Evolutionary conservation across 2,113 vertebrate species (phyloP), one percentile per base, ranked within the genome.

Genomic region (Pipra filicauda): DNA sequence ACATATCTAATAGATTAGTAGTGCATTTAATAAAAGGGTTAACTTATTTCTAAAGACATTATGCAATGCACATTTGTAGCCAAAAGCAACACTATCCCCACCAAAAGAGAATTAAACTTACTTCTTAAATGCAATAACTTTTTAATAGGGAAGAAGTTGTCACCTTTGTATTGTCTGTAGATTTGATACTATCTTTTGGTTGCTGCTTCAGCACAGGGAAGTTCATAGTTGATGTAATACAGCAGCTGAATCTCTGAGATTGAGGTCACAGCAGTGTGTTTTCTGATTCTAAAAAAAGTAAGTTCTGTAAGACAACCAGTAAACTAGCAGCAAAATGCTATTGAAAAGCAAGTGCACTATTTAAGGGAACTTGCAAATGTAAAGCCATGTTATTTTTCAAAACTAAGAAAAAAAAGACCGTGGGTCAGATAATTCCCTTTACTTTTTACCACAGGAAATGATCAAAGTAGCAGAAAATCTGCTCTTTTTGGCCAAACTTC

Each of bases 381-480:
- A 97, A 96, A 94, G 76, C 74, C 62, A 43, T 93, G 94, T 92
- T 96, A 96, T 92, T 96, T 96, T 96, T 96, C 88, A 89, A 96
- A 97, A 93, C 88, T 79, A 95, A 86, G 85, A 51, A 85, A 85
- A 89, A 88, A 93, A 95, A 83, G 79, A 90, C 83, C 86, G 82
- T 76, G 91, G 95, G 95, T 96, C 92, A 93, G 93, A 96, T 96
- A 96, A 96, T 96, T 96, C 95, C 91, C 95, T 96, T 96, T 84
- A 96, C 91, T 96, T 97, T 95, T 96, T 97, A 96, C 96, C 96
- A 96, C 96, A 97, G 96, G 96, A 97, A 97, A 97, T 96, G 92
- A 96, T 97, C 96, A 97, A 96, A 97, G 96, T 97, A 96, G 96
- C 96, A 97, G 95, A 97, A 97, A 97, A 97, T 96, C 96, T 97